A percentile compares a stretch with the other conserved stretches of the same genome.
phyloP scores from a whole-genome alignment of 2,113 vertebrate species.

The Neolamprologus brichardi region DNA sequence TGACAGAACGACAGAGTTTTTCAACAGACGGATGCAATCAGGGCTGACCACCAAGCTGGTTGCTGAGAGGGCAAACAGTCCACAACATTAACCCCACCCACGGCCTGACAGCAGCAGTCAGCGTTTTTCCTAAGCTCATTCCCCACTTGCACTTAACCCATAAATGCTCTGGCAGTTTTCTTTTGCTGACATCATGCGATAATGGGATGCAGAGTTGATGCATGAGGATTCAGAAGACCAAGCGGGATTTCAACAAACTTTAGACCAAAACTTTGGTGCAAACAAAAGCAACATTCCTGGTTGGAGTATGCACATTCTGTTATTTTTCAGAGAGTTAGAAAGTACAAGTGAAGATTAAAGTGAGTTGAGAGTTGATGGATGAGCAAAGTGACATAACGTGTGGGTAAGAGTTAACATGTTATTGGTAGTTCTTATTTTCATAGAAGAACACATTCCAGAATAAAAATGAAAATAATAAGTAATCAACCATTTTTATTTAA shows the following conservation, averaged over 20 bases:
- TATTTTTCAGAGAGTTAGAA: background rate
- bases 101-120: conserved; percentile 72
- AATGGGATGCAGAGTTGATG: background rate
- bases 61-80: conserved; percentile 46
- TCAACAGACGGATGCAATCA: conserved; percentile 25
- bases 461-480: background rate
- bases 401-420: background rate
- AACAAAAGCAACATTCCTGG: background rate
- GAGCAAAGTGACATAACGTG: background rate
- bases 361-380: background rate
- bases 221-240: background rate
- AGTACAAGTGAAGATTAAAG: background rate
- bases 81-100: conserved; percentile 60
- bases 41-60: conserved; percentile 53
- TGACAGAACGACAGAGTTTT: conserved; percentile 5
- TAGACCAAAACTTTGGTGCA: background rate
- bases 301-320: background rate
- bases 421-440: background rate
- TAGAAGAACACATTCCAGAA: background rate
- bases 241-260: background rate
- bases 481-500: background rate
- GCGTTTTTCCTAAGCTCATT: conserved; percentile 37
- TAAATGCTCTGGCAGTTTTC: conserved; percentile 16
- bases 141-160: background rate
- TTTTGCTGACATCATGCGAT: conserved; percentile 9